Base-by-base conservation (phyloP, 2,797 vertebrate genomes). In the Mycteria americana region DNA sequence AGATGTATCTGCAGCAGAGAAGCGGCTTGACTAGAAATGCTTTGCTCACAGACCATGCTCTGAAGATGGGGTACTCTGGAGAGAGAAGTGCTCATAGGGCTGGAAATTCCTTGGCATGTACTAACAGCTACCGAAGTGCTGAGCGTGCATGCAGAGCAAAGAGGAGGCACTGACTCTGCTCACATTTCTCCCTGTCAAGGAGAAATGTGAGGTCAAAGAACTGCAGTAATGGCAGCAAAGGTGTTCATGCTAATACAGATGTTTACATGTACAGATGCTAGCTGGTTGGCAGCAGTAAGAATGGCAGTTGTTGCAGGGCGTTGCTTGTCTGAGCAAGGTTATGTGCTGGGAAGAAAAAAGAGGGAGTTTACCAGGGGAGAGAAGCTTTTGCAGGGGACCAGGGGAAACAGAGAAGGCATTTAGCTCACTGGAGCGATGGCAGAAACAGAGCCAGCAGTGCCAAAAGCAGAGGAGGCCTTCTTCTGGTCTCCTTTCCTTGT, bases 141-240 rank as follows among this genome's bases (percentile, higher is more conserved):
- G 39, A 53, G 39, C 0, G 0, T 37, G 57, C 27, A 8, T 14
- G 35, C 2, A 0, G 17, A 70, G 57, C 41, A 19, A 56, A 65
- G 41, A 46, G 78, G 24, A 18, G 13, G 15, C 19, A 11, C 13
- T 19, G 43, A 23, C 37, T 75, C 25, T 76, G 45, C 78, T 51
- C 9, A 37, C 31, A 17, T 37, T 37, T 37, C 37, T 37, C 13
- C 33, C 27, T 65, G 46, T 9, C 63, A 37, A 41, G 59, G 67
- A 82, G 76, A 63, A 74, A 33, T 4, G n/a, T 23, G 54, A 35
- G 33, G 54, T 39, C 43, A 73, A 39, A 28, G 50, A 59, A 27
- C 56, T 37, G 54, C n/a, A 21, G 45, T 13, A 27, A 46, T 10
- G 37, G 37, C 70, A 59, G 45, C 39, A 63, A 37, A 43, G 62